Evolutionary conservation across 1,140 invertebrate genomes (phyloP).

Genomic region (Cyclargus thomasi): DNA sequence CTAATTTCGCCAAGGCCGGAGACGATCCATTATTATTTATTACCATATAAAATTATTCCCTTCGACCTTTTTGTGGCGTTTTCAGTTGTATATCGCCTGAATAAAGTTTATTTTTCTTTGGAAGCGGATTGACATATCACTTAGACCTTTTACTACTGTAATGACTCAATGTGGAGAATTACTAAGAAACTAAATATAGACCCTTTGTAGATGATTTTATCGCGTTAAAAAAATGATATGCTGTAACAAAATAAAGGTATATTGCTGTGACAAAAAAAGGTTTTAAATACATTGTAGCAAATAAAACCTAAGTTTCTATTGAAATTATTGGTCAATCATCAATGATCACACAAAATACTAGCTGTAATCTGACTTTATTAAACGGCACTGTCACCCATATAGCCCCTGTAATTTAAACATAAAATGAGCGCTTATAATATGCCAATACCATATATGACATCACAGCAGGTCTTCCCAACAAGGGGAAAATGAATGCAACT

Average conservation of each 20-base stretch:
- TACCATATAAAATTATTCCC: constrained; percentile 59
- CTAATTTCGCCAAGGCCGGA: constrained; percentile 68
- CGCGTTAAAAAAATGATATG: constrained; percentile 22
- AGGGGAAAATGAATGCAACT: background rate
- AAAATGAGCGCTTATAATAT: background rate
- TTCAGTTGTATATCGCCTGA: constrained; percentile 32
- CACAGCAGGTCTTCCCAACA: background rate
- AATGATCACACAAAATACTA: background rate
- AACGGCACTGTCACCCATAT: background rate
- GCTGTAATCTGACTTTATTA: no score
- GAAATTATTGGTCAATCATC: no score
- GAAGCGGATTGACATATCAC: constrained; percentile 42
- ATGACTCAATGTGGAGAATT: constrained; percentile 57
- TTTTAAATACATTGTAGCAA: no score
- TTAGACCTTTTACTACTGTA: constrained; percentile 58
- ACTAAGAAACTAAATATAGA: constrained; percentile 57
- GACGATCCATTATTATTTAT: constrained; percentile 72
- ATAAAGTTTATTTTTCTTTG: constrained; percentile 36
- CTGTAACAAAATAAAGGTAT: no score
- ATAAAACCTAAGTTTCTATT: no score
- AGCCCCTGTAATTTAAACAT: background rate
- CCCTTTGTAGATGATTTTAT: constrained; percentile 33
- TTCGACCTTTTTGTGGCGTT: constrained; percentile 29
- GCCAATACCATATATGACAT: background rate
- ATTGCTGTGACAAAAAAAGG: no score